Percentiles rank a stretch among this genome's conserved stretches.
Conservation (phyloP, 2,888 invertebrate species). For the Pyrgus malvae region DNA sequence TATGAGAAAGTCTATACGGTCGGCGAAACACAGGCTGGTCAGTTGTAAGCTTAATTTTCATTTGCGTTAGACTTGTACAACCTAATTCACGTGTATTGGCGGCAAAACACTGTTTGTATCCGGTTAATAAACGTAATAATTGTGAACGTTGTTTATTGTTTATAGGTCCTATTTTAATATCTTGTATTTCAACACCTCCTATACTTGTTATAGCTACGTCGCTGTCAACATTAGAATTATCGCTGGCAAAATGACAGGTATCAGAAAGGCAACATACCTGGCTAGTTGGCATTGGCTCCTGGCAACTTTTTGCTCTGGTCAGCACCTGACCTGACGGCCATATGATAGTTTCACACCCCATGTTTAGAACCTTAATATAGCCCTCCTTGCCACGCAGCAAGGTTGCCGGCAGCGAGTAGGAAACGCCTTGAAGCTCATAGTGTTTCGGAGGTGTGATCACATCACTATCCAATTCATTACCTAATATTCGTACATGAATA, state of each 20-base stretch:
- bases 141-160: slow-evolving; percentile 14
- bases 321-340: slow-evolving; percentile 28
- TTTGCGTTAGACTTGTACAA: slow-evolving; percentile 33
- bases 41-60: slow-evolving; percentile 33
- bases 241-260: too few relatives aligned
- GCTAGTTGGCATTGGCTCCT: too few relatives aligned
- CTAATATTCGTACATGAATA: slow-evolving; percentile 29
- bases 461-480: slow-evolving; percentile 25
- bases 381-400: slow-evolving; percentile 35
- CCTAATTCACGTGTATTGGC: slow-evolving; percentile 32
- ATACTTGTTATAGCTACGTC: neutral
- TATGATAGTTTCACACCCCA: slow-evolving; percentile 18
- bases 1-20: slow-evolving; percentile 32
- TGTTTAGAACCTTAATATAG: slow-evolving; percentile 38
- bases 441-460: slow-evolving; percentile 34
- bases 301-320: slow-evolving; percentile 30
- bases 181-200: slow-evolving; percentile 23
- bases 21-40: slow-evolving; percentile 31
- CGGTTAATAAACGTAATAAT: slow-evolving; percentile 23
- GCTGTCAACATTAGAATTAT: too few relatives aligned
- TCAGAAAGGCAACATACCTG: too few relatives aligned
- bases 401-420: slow-evolving; percentile 37
- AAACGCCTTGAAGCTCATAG: slow-evolving; percentile 32
- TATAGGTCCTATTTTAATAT: slow-evolving; percentile 23
- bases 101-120: slow-evolving; percentile 32